A percentile compares a stretch with the other conserved stretches of the same genome.
Conservation (phyloP, 2,888 invertebrate genomes). For the Drosophila sordidapex region DNA sequence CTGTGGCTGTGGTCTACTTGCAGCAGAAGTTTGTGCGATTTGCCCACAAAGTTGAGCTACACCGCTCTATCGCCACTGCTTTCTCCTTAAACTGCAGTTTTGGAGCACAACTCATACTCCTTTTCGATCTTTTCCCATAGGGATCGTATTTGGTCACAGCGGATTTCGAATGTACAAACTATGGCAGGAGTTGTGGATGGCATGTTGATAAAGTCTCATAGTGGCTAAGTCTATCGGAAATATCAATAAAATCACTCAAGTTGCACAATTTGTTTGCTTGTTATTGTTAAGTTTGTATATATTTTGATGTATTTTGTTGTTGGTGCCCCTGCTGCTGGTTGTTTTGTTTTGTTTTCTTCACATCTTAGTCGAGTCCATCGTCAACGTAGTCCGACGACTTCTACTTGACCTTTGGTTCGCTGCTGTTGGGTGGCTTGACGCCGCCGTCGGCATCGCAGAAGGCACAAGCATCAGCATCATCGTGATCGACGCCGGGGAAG, state of each 20-base stretch:
- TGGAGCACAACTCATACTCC: neutral
- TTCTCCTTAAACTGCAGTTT: neutral
- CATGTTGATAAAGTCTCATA: neutral
- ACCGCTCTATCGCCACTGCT: neutral
- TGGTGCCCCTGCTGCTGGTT: neutral
- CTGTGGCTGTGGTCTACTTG: neutral
- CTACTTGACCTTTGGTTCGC: conserved; percentile 71
- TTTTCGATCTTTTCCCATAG: neutral
- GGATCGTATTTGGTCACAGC: neutral
- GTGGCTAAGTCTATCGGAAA: neutral
- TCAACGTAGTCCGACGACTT: conserved; percentile 86
- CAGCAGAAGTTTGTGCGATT: neutral
- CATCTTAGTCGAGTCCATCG: conserved; percentile 88
- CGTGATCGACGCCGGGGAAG: too few relatives aligned
- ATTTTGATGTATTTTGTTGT: neutral
- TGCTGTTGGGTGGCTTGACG: conserved; percentile 25
- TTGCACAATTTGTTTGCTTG: neutral
- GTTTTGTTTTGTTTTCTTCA: conserved; percentile 12
- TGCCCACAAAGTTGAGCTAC: neutral
- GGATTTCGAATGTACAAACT: neutral
- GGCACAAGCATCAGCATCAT: neutral
- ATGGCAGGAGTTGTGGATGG: neutral
- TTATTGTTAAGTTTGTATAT: conserved; percentile 14
- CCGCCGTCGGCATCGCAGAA: conserved; percentile 21
- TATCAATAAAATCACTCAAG: neutral